phyloP scores from a whole-genome alignment of 2,888 invertebrate genomes.

The Drosophila histrio region DNA sequence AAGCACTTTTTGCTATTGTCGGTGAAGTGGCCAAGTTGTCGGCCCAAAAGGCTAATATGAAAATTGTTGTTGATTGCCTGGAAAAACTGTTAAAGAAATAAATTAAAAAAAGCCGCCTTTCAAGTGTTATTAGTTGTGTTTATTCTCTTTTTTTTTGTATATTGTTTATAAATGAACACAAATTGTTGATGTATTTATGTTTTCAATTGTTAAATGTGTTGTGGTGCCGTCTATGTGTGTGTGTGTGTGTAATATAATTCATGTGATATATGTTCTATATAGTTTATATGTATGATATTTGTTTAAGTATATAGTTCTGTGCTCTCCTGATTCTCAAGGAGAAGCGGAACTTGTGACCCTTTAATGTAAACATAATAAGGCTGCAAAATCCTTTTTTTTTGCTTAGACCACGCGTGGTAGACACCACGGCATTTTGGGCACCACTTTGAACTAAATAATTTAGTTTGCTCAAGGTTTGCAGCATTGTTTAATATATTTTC shows the following conservation, averaged over 20 bases:
- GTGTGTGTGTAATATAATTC: constrained; percentile 3
- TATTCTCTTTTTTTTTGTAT: constrained; percentile 44
- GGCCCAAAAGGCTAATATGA: constrained; percentile 89
- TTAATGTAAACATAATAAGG: constrained; percentile 51
- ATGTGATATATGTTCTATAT: constrained; percentile 2
- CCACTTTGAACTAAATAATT: not conserved
- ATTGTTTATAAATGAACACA: constrained; percentile 62
- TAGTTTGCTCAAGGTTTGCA: not conserved
- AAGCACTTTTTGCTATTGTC: constrained; percentile 88
- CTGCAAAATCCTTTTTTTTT: not conserved
- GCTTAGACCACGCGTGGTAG: too few species aligned
- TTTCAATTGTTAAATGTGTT: constrained; percentile 29
- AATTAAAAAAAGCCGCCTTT: not conserved
- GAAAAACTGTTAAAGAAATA: constrained; percentile 81
- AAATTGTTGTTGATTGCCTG: constrained; percentile 86
- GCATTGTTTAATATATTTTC: constrained; percentile 20
- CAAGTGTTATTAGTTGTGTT: constrained; percentile 54
- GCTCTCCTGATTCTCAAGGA: constrained; percentile 73
- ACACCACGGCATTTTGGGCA: too few species aligned
- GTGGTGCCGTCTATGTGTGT: constrained; percentile 58
- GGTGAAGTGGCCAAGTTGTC: constrained; percentile 87
- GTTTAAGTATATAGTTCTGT: constrained; percentile 61
- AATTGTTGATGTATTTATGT: constrained; percentile 19
- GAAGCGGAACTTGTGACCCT: constrained; percentile 79
- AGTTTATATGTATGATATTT: constrained; percentile 22